A percentile compares a stretch with the other conserved stretches of the same genome.
Conservation (phyloP, 2,113 vertebrate genomes). For the Camelus dromedarius region DNA sequence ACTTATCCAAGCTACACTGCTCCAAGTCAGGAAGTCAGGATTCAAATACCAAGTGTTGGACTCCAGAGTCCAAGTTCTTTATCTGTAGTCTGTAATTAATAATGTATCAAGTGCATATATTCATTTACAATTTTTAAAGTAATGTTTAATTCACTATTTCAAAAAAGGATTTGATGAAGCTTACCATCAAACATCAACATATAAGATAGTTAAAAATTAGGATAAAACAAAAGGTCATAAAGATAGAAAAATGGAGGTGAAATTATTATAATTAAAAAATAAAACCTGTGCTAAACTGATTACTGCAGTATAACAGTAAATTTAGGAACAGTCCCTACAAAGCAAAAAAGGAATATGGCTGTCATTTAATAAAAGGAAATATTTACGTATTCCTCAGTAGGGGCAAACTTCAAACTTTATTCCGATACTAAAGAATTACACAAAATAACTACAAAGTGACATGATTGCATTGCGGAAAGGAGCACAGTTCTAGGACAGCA, state of each 20-base stretch:
- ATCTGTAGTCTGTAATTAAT: not conserved
- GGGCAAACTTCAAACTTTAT: not conserved
- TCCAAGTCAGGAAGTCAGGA: not conserved
- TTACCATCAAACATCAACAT: not conserved
- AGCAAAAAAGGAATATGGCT: not conserved
- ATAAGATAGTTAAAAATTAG: not conserved
- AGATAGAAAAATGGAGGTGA: not conserved
- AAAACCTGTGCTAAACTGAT: not conserved
- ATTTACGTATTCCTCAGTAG: not conserved
- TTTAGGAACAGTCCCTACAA: not conserved
- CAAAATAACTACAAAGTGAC: not conserved
- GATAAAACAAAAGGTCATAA: not conserved
- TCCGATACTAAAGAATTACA: not conserved
- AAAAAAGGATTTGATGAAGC: conserved; percentile 15
- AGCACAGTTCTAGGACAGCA: not conserved
- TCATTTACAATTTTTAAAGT: not conserved
- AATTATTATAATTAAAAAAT: conserved; percentile 21
- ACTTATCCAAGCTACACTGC: not conserved
- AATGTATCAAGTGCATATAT: not conserved
- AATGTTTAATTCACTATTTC: not conserved
- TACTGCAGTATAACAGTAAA: not conserved
- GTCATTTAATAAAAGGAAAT: not conserved
- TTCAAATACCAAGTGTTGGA: not conserved
- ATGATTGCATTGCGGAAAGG: not conserved
- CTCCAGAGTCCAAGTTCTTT: not conserved